phyloP scores from a whole-genome alignment of 2,888 invertebrate species.

The Pandemis cinnamomeana region DNA sequence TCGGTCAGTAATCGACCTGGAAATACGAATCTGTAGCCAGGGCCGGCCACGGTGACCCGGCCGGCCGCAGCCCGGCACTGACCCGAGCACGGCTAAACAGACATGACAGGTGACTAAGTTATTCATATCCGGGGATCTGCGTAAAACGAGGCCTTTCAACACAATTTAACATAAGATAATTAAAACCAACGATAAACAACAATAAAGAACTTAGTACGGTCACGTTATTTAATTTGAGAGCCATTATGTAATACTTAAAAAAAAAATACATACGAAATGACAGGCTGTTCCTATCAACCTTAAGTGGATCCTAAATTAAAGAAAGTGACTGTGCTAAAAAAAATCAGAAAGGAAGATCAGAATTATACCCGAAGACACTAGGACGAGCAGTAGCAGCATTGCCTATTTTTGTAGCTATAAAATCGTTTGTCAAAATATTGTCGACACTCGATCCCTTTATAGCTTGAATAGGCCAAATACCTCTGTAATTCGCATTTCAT shows the following conservation, averaged over 20 bases:
- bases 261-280: too few relatives aligned
- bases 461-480: background rate
- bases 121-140: background rate
- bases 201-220: background rate
- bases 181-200: background rate
- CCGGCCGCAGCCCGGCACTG: background rate
- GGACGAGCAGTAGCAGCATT: too few relatives aligned
- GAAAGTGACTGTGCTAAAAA: too few relatives aligned
- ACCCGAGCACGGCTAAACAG: slow-evolving; percentile 26
- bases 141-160: background rate
- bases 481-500: background rate
- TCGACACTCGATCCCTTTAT: background rate
- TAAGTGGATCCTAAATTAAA: too few relatives aligned
- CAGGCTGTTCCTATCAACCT: too few relatives aligned
- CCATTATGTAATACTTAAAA: too few relatives aligned
- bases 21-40: slow-evolving; percentile 31
- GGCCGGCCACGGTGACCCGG: slow-evolving; percentile 17
- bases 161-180: background rate
- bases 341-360: too few relatives aligned
- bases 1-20: slow-evolving; percentile 34
- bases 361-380: too few relatives aligned
- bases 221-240: too few relatives aligned
- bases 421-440: too few relatives aligned
- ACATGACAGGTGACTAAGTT: slow-evolving; percentile 18
- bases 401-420: too few relatives aligned